Base-by-base conservation (phyloP, 2,797 vertebrate species). In the Sebastes steindachneri region DNA sequence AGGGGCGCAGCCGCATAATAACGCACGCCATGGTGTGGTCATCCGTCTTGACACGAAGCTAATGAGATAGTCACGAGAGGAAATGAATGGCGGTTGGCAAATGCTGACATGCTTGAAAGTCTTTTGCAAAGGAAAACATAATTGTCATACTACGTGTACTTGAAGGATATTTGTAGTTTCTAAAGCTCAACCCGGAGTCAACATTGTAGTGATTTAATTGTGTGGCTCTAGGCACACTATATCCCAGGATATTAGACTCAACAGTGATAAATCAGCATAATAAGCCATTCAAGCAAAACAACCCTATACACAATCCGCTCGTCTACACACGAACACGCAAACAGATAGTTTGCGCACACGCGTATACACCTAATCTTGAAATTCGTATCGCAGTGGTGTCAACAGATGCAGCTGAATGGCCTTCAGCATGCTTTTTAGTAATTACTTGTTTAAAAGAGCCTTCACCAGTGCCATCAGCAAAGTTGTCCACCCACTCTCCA, bases 221-320 rank as follows among this genome's bases (percentile, higher is more conserved):
- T 85, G 80, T 82, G 83, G 86, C 92, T 93, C 58, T 59, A 80
- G 91, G 92, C 90, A 57, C 59, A 21, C 71, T 53, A 83, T 82
- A 91, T 91, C 88, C 84, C 75, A 69, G 75, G 77, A 91, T 88
- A 93, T 91, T 89, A 80, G 73, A 93, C 90, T 93, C 92, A 88
- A 92, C 90, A 88, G 79, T 75, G 89, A 94, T 93, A 94, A 92
- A 95, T 94, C 93, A 91, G 90, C 84, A 89, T 90, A 92, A 94
- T 89, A 93, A 94, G 85, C 76, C 86, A 87, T 88, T 92, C 82
- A 91, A 88, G 87, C 84, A 83, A 87, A 92, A 88, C 82, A 82
- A 69, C 60, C 76, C 73, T 74, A 88, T 86, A 85, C 72, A 72
- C 74, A 89, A 80, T 79, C 69, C 89, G 77, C 80, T 85, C 31